Conservation (phyloP, 2,113 vertebrate genomes). For the Crocuta crocuta region DNA sequence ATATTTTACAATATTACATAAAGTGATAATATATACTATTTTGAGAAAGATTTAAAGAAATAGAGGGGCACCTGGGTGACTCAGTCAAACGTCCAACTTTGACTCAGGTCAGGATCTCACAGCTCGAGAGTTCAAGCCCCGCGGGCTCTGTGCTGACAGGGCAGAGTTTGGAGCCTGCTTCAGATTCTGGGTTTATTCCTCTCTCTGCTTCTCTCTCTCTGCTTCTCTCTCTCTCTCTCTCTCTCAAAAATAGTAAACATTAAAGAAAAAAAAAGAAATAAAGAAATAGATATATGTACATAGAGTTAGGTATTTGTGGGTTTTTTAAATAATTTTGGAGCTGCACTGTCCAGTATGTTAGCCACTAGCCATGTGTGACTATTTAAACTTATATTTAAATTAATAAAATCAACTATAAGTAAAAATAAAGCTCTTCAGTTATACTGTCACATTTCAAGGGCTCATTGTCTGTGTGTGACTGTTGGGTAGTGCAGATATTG, state of each 20-base stretch:
- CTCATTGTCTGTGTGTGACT: background rate
- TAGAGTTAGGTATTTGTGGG: background rate
- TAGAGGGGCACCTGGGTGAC: background rate
- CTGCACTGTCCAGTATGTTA: background rate
- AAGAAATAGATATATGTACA: background rate
- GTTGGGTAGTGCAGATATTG: background rate
- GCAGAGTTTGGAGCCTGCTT: no score
- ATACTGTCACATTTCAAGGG: background rate
- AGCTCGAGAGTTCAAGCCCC: no score
- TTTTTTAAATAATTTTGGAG: background rate
- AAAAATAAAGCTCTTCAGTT: background rate
- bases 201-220: no score
- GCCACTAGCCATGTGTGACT: background rate
- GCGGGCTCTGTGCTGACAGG: no score
- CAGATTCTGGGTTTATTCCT: no score
- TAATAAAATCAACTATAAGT: background rate
- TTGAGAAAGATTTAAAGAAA: constrained; percentile 10
- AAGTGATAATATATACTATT: background rate
- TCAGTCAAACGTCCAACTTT: no score
- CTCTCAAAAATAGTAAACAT: no score
- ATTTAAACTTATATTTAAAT: constrained; percentile 10
- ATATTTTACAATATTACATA: background rate
- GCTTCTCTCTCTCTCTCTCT: no score
- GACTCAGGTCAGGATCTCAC: no score
- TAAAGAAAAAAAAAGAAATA: background rate